Conservation (phyloP, 2,113 vertebrate species). For the Riparia riparia region DNA sequence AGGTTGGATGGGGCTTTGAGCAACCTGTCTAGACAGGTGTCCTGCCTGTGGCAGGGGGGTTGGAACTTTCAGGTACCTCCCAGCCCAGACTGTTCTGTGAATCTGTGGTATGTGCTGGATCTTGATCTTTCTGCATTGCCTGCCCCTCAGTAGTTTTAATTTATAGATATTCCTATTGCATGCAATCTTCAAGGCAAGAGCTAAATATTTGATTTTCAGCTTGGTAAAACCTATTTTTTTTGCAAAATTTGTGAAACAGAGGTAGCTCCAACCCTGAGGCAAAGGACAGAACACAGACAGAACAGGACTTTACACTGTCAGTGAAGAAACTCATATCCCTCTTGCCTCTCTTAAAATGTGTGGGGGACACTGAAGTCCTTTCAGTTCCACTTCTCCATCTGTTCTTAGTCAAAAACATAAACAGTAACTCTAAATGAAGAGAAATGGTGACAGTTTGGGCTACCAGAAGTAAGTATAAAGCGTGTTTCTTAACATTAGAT, state of each 20-base stretch:
- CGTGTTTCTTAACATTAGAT: background rate
- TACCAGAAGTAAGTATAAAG: background rate
- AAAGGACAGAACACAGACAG: background rate
- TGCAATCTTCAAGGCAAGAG: background rate
- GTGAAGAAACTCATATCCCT: background rate
- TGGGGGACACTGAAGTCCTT: background rate
- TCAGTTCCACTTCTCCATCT: background rate
- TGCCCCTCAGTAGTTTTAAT: background rate
- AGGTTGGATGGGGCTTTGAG: background rate
- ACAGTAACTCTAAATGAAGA: background rate
- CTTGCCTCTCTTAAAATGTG: background rate
- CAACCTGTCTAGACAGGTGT: background rate
- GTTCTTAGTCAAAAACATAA: background rate
- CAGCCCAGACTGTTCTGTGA: background rate
- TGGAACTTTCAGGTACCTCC: background rate
- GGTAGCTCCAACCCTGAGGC: accelerated
- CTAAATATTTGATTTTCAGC: background rate
- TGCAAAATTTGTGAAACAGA: background rate
- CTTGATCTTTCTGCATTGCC: background rate
- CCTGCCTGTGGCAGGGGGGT: background rate
- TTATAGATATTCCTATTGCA: background rate
- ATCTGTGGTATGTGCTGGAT: background rate
- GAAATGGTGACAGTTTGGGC: background rate
- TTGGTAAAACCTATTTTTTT: background rate
- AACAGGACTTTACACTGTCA: background rate